A percentile compares a stretch with the other conserved stretches of the same genome.
phyloP scores from a whole-genome alignment of 2,113 vertebrate genomes.

The Cricetomys ansorgei region DNA sequence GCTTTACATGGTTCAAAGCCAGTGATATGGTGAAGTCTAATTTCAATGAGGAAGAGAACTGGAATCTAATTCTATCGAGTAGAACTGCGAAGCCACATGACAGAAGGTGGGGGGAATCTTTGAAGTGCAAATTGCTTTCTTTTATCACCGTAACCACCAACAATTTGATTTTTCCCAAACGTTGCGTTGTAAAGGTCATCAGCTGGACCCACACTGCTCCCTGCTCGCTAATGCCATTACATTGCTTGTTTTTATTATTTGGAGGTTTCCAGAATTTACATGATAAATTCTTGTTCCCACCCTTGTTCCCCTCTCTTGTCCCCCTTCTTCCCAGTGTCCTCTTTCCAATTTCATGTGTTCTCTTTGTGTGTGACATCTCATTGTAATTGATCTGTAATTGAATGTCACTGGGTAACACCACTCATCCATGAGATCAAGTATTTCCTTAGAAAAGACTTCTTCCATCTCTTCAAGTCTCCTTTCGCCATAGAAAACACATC shows the following conservation, averaged over 20 bases:
- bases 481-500: not conserved
- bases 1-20: not conserved
- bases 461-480: not conserved
- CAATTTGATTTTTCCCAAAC: not conserved
- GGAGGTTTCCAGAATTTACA: not conserved
- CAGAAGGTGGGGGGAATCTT: not conserved
- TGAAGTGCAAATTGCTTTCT: not conserved
- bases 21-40: not conserved
- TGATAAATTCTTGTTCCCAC: not conserved
- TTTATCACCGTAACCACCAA: not conserved
- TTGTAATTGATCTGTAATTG: not conserved
- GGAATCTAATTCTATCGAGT: not conserved
- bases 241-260: not conserved
- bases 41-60: not conserved
- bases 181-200: not conserved
- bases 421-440: not conserved
- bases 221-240: not conserved
- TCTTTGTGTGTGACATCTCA: no score
- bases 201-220: not conserved
- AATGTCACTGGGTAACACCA: not conserved
- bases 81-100: not conserved
- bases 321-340: not conserved
- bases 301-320: not conserved
- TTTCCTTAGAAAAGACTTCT: constrained; percentile 11
- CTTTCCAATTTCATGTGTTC: not conserved